Base-by-base conservation (phyloP, 2,888 invertebrate genomes). In the Dynastes maya region DNA sequence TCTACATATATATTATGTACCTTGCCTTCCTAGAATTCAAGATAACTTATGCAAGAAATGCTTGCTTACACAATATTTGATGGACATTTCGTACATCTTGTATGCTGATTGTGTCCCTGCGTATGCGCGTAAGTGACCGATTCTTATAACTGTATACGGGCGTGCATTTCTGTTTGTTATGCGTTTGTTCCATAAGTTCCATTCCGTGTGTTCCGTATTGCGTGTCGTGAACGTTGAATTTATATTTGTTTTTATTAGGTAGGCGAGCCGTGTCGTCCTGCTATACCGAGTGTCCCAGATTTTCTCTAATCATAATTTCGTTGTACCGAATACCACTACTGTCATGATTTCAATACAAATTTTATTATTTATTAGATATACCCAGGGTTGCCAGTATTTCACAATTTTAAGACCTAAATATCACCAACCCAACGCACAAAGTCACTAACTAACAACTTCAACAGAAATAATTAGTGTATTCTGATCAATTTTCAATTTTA, bases 1-100 rank as follows among this genome's bases (percentile, higher is more conserved):
- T 32, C 32, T 64, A 37, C 51, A 27, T 51, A 29, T 8, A 29
- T 51, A 70, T 53, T 70, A 70, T 70, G 29, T 51, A 70, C n/a
- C 79, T 76, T 80, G 65, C 65, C 79, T 80, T 80, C 80, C 74
- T 67, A 72, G 80, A 80, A 80, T 49, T 70, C 29, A n/a, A 32
- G 37, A 61, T 16, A 29, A 64, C 53, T 78, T 77, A 70, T 78
- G 78, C 63, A 79, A 78, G 76, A 78, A 61, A 40, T 45, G 77
- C 77, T 77, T 45, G 77, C 77, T 77, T 77, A 63, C 70, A 77
- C 77, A 77, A 77, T 67, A 37, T 49, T 55, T 11, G 45, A 53
- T 74, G 45, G 40, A 32, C 32, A 29, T 53, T 49, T 70, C 51
- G 70, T 53, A 51, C n/a, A 51, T 55, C 55, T 55, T n/a, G 27